Conservation (phyloP, 2,113 vertebrate genomes). For the Philantomba maxwellii region DNA sequence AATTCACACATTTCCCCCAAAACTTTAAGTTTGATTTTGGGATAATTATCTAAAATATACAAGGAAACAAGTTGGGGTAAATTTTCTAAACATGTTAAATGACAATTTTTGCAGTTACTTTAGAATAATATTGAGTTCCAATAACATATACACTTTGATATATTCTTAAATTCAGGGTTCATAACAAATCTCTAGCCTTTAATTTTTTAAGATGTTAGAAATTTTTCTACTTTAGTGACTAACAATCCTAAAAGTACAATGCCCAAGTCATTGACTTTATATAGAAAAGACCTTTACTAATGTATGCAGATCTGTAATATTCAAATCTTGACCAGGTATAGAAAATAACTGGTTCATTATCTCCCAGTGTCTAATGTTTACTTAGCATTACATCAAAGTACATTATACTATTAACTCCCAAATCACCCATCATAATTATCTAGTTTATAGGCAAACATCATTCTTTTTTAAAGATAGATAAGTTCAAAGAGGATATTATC, state of each 20-base stretch:
- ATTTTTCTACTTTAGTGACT: background rate
- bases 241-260: constrained; percentile 1
- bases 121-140: background rate
- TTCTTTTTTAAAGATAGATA: background rate
- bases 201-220: background rate
- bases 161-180: background rate
- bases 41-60: background rate
- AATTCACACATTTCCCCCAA: background rate
- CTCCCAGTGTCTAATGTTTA: background rate
- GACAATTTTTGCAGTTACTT: background rate
- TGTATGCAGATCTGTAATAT: background rate
- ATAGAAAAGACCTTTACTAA: background rate
- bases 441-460: background rate
- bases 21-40: background rate
- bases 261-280: background rate
- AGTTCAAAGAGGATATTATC: background rate
- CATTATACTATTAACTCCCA: background rate
- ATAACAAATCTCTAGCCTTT: background rate
- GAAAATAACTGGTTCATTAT: background rate
- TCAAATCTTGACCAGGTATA: background rate
- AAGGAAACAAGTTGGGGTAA: background rate
- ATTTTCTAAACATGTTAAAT: background rate
- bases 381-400: background rate
- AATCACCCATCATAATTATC: background rate
- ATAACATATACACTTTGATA: background rate